These are phyloP conservation scores for Melanotaenia duboulayi DNA, from an alignment of 2,113 vertebrate genomes.

Conservation along the genomic window DNA sequence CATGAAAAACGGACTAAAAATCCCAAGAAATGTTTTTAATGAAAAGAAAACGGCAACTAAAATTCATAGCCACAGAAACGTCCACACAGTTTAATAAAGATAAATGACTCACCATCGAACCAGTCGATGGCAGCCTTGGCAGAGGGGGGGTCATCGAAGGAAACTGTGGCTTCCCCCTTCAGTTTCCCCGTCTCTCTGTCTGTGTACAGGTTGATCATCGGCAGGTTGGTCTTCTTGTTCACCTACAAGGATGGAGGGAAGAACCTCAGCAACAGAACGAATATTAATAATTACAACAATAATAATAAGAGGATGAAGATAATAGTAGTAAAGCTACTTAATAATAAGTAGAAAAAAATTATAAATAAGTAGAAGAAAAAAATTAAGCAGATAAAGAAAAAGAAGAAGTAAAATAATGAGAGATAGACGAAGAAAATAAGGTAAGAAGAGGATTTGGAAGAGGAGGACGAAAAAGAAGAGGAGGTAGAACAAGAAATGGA, in stretches of 20 bases:
- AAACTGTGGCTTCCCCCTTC: slow-evolving; percentile 92
- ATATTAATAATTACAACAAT: no score
- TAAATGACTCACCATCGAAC: slow-evolving; percentile 86
- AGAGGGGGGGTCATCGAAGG: slow-evolving; percentile 92
- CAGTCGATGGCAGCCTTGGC: slow-evolving; percentile 93
- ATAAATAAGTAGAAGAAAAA: no score
- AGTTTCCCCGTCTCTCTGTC: slow-evolving; percentile 91
- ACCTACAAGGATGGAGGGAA: slow-evolving; percentile 69
- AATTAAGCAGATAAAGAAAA: no score
- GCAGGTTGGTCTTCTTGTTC: slow-evolving; percentile 92
- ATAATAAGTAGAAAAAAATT: no score
- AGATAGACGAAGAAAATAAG: no score
- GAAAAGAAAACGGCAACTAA: accelerated
- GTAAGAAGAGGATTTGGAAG: no score
- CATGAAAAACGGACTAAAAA: neutral
- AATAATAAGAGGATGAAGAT: neutral
- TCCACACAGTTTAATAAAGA: neutral
- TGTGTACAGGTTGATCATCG: slow-evolving; percentile 95
- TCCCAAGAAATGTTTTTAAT: no score
- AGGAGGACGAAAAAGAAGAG: no score
- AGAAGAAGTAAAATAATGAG: no score
- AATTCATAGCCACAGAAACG: neutral
- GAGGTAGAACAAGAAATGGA: no score
- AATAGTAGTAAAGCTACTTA: no score
- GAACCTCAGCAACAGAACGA: neutral